phyloP scores from a whole-genome alignment of 2,797 vertebrate genomes.

The Forpus xanthops region DNA sequence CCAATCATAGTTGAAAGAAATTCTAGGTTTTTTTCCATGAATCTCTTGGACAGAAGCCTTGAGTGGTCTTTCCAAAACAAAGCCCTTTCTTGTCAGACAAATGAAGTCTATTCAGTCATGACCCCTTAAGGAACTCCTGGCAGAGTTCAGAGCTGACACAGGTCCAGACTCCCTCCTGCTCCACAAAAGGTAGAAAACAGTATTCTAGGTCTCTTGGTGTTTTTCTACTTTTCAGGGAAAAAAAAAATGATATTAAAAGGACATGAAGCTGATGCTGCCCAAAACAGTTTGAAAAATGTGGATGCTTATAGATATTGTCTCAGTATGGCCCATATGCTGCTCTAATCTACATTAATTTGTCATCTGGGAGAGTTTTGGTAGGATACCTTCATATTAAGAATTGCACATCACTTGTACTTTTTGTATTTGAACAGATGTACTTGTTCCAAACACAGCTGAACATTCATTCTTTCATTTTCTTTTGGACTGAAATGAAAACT shows the following conservation, averaged over 20 bases:
- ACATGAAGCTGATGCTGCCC: neutral
- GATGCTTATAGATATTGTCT: neutral
- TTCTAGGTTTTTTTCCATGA: neutral
- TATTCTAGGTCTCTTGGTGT: neutral
- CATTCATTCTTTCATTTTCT: neutral
- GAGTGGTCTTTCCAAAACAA: neutral
- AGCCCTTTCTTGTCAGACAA: neutral
- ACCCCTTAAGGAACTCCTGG: neutral
- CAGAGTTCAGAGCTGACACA: neutral
- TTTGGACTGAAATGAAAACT: neutral
- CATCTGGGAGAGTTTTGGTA: neutral
- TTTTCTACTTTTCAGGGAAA: neutral
- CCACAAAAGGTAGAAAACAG: neutral
- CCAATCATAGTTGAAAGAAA: neutral
- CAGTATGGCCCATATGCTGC: neutral
- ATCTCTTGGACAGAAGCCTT: neutral
- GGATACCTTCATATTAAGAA: neutral
- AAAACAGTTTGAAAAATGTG: neutral
- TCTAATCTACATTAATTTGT: neutral
- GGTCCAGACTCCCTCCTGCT: neutral
- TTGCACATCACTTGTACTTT: neutral
- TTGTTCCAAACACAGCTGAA: neutral
- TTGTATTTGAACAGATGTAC: neutral
- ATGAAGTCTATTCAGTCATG: neutral
- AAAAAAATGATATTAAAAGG: neutral